Evolutionary conservation across 2,888 invertebrate genomes (phyloP).

Genomic region (Pogonocherus hispidulus): DNA sequence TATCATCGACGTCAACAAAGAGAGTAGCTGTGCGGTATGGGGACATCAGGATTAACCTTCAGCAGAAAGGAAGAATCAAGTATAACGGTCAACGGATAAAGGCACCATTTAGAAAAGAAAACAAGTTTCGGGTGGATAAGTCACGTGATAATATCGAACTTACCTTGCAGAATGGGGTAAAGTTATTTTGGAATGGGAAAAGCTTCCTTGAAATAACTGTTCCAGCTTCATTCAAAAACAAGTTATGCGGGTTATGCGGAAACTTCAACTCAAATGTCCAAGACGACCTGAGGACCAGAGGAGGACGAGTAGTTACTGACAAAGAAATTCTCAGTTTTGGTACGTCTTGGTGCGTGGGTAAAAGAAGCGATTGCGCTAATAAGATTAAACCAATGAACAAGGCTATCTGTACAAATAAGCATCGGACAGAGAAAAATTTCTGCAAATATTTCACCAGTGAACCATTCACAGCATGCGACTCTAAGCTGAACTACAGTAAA

Average conservation of each 20-base stretch:
- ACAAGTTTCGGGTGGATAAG: constrained; percentile 75
- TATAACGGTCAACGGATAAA: constrained; percentile 83
- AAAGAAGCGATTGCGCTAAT: constrained; percentile 54
- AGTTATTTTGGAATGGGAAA: constrained; percentile 93
- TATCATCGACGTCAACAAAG: constrained; percentile 92
- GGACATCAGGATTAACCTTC: constrained; percentile 84
- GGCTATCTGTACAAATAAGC: constrained; percentile 35
- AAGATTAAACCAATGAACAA: constrained; percentile 43
- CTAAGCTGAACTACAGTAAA: constrained; percentile 83
- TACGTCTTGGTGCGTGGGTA: constrained; percentile 90
- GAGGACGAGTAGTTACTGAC: constrained; percentile 77
- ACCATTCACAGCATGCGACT: constrained; percentile 83
- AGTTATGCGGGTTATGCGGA: constrained; percentile 93
- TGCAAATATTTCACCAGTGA: constrained; percentile 64
- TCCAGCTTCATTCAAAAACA: constrained; percentile 81
- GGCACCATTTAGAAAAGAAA: constrained; percentile 40
- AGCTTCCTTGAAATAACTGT: constrained; percentile 90
- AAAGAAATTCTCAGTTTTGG: constrained; percentile 80
- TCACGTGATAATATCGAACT: constrained; percentile 78
- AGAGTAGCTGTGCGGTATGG: constrained; percentile 86
- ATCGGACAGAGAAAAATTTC: constrained; percentile 53
- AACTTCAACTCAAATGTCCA: constrained; percentile 91
- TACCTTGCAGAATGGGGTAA: constrained; percentile 82
- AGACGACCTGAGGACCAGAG: constrained; percentile 84
- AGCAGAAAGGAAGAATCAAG: constrained; percentile 88